These are phyloP conservation scores for Cephalopterus ornatus DNA, from an alignment of 2,113 vertebrate genomes.

Conservation along the genomic window DNA sequence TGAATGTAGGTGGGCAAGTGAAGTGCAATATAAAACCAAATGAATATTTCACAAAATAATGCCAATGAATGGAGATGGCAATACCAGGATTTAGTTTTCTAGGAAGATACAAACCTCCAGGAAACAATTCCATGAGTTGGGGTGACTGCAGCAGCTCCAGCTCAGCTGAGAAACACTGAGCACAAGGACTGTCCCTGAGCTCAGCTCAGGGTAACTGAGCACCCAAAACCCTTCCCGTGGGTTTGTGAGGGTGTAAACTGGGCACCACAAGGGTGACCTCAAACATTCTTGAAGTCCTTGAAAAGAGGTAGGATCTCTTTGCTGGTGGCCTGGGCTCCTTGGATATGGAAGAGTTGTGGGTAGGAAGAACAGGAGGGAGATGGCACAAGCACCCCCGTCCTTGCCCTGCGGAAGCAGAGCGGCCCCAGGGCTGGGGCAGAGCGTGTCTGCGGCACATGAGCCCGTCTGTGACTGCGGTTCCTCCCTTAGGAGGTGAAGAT, in stretches of 20 bases:
- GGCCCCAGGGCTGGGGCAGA: not conserved
- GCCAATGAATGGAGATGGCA: not conserved
- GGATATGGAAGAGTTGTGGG: not conserved
- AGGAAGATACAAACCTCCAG: not conserved
- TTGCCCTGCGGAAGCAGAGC: not conserved
- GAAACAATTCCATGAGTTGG: not conserved
- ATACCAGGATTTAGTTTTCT: not conserved
- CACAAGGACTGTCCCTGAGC: not conserved
- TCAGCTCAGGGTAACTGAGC: not conserved
- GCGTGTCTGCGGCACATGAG: not conserved
- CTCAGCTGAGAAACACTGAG: not conserved
- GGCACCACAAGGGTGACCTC: not conserved
- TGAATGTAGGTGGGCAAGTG: not conserved
- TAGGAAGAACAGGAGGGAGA: not conserved
- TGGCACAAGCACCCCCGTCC: not conserved
- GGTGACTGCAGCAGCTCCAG: not conserved
- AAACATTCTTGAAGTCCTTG: not conserved
- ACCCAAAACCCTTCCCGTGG: not conserved
- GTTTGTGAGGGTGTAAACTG: not conserved
- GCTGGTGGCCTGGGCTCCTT: not conserved
- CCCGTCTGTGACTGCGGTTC: not conserved
- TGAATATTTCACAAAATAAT: not conserved
- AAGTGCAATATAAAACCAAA: not conserved
- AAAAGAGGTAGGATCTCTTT: not conserved
- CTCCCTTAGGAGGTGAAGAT: not conserved